Evolutionary conservation across 2,797 vertebrate genomes (phyloP).

Genomic region (Ceryle rudis): DNA sequence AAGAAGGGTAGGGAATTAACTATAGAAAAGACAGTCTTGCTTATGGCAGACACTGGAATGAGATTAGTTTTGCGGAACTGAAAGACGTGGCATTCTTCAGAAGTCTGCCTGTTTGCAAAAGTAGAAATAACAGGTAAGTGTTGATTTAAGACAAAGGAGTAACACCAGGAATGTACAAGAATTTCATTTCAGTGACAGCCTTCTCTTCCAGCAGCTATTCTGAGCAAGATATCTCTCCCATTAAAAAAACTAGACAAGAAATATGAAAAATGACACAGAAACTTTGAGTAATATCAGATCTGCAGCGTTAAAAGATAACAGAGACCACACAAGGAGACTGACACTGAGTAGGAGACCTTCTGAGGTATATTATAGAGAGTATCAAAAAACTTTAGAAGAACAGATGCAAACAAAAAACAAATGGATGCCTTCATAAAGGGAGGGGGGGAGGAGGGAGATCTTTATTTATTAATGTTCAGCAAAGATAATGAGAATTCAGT

Average conservation of each 20-base stretch:
- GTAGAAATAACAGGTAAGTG: background rate
- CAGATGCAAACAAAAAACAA: background rate
- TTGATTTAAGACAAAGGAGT: background rate
- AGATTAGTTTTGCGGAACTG: background rate
- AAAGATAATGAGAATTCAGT: slow-evolving; percentile 10
- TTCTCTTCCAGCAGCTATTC: background rate
- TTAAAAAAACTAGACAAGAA: background rate
- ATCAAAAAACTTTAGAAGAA: background rate
- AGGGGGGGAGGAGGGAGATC: background rate
- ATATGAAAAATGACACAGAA: background rate
- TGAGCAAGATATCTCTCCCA: background rate
- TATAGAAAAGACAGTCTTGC: background rate
- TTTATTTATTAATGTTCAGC: background rate
- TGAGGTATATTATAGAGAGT: background rate
- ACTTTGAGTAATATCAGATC: background rate
- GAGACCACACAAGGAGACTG: background rate
- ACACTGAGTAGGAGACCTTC: background rate
- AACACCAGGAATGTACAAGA: background rate
- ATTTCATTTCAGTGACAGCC: background rate
- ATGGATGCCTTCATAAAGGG: background rate
- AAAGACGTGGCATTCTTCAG: background rate
- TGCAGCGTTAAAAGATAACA: background rate
- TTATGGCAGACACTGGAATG: background rate
- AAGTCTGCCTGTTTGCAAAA: background rate
- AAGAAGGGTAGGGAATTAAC: background rate